These are phyloP conservation scores for Ophioninae sp. DNA, from an alignment of 2,888 invertebrate genomes.

Conservation along the genomic window DNA sequence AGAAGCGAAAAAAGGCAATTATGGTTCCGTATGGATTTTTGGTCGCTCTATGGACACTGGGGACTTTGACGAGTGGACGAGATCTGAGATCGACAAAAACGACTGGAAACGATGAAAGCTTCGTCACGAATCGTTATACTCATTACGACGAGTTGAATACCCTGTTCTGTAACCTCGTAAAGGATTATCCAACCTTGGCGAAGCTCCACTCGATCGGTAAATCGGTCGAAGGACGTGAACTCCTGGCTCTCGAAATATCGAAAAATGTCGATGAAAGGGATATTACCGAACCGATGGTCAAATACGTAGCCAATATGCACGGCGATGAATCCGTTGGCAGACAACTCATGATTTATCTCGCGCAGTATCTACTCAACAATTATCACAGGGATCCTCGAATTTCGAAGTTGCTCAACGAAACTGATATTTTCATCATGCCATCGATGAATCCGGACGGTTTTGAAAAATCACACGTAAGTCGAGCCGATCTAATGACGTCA, in stretches of 20 bases:
- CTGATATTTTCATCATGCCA: constrained; percentile 97
- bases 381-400: constrained; percentile 88
- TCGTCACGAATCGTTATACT: constrained; percentile 82
- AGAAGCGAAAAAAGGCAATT: constrained; percentile 1
- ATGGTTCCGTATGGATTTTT: constrained; percentile 57
- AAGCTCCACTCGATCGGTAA: constrained; percentile 90
- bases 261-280: constrained; percentile 85
- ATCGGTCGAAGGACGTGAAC: constrained; percentile 90
- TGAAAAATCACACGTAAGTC: constrained; percentile 88
- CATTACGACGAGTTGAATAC: constrained; percentile 87
- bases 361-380: constrained; percentile 90
- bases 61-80: constrained; percentile 43
- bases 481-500: not conserved
- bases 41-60: constrained; percentile 47
- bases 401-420: constrained; percentile 90
- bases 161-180: constrained; percentile 84
- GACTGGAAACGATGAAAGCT: constrained; percentile 67
- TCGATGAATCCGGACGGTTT: constrained; percentile 99
- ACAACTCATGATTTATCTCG: constrained; percentile 91
- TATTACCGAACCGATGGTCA: constrained; percentile 92
- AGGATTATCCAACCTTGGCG: constrained; percentile 86
- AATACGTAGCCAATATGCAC: constrained; percentile 98
- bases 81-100: constrained; percentile 34
- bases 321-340: constrained; percentile 96
- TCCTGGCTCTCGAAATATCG: constrained; percentile 92